phyloP scores from a whole-genome alignment of 2,888 invertebrate species.

The Mythimna loreyi region DNA sequence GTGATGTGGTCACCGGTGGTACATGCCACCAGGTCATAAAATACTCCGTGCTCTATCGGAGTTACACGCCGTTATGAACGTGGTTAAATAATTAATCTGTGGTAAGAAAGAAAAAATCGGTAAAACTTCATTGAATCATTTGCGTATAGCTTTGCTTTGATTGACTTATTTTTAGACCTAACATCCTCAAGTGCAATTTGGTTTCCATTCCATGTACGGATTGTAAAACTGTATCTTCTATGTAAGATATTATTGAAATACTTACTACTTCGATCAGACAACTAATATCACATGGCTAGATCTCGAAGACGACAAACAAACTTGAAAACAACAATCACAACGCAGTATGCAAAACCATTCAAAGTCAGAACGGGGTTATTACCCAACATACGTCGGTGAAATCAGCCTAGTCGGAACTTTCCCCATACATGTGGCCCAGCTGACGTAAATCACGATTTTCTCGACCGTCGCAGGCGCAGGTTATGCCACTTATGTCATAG shows the following conservation, averaged over 20 bases:
- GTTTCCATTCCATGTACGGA: too few relatives aligned
- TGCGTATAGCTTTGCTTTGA: too few relatives aligned
- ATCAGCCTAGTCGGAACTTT: constrained; percentile 69
- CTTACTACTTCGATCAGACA: neutral
- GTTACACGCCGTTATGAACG: too few relatives aligned
- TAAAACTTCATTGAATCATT: neutral
- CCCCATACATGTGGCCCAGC: constrained; percentile 63
- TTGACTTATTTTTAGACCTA: too few relatives aligned
- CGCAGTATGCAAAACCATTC: constrained; percentile 39
- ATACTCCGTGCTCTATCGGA: too few relatives aligned
- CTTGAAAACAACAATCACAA: constrained; percentile 23
- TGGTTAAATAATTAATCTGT: neutral
- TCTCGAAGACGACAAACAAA: constrained; percentile 1
- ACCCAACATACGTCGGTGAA: constrained; percentile 64
- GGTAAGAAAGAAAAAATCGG: neutral
- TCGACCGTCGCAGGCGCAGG: constrained; percentile 59
- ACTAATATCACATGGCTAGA: neutral
- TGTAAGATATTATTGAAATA: too few relatives aligned
- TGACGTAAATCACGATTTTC: constrained; percentile 72
- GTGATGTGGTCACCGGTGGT: too few relatives aligned
- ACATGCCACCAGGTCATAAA: too few relatives aligned
- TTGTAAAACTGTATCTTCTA: too few relatives aligned
- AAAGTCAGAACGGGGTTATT: constrained; percentile 58
- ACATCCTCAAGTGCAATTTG: too few relatives aligned
- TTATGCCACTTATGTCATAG: constrained; percentile 69